These are phyloP conservation scores for Dromococcyx pavoninus DNA, from an alignment of 2,797 vertebrate genomes.

Conservation along the genomic window DNA sequence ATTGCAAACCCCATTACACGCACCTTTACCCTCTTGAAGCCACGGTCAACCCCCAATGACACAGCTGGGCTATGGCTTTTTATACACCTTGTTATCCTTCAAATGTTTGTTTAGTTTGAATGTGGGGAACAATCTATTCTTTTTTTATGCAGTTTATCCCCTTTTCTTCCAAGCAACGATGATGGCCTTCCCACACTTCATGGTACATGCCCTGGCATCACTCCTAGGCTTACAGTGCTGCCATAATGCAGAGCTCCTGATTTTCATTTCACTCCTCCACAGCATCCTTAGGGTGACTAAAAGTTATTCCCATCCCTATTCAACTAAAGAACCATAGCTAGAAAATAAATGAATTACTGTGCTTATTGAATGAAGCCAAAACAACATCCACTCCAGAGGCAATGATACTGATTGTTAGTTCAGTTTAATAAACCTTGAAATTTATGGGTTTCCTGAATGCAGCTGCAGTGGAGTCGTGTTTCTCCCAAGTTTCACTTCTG, in stretches of 20 bases:
- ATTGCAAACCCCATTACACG: accelerated
- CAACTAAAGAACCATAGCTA: not conserved
- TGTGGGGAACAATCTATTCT: not conserved
- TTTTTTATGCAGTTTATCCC: not conserved
- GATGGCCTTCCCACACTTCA: not conserved
- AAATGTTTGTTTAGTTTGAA: not conserved
- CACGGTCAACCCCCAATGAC: accelerated
- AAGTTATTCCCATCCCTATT: not conserved
- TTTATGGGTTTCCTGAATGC: not conserved
- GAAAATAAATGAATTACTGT: not conserved
- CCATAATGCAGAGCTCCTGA: not conserved
- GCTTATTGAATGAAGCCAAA: not conserved
- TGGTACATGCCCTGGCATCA: not conserved
- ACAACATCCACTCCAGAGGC: not conserved
- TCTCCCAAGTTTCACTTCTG: not conserved
- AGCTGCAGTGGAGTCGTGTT: not conserved
- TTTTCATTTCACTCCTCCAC: not conserved
- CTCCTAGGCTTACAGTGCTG: not conserved
- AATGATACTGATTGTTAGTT: not conserved
- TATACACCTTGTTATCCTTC: not conserved
- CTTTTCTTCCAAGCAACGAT: not conserved
- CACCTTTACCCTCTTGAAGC: not conserved
- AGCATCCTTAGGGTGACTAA: not conserved
- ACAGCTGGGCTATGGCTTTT: not conserved
- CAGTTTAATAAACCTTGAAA: not conserved